A percentile compares a stretch with the other conserved stretches of the same genome.
Evolutionary conservation across 2,888 invertebrate species (phyloP).

Genomic region (Ditula angustiorana): DNA sequence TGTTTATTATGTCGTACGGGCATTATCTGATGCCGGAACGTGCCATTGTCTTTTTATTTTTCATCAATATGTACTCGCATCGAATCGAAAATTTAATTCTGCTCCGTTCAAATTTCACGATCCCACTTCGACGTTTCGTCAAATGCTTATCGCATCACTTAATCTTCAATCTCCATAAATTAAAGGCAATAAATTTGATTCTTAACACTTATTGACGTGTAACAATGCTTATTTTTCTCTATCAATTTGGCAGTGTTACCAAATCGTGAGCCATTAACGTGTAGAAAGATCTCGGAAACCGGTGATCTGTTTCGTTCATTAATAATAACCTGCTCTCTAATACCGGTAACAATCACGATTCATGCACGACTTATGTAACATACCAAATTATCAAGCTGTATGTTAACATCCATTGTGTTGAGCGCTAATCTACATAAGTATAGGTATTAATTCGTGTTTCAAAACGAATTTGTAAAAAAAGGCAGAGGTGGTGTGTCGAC

Average conservation of each 20-base stretch:
- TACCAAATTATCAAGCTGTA: constrained; percentile 76
- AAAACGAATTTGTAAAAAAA: constrained; percentile 79
- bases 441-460: constrained; percentile 84
- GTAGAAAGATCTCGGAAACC: constrained; percentile 54
- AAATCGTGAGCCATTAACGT: constrained; percentile 79
- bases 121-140: constrained; percentile 46
- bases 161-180: constrained; percentile 65
- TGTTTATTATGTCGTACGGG: constrained; percentile 70
- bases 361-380: constrained; percentile 76
- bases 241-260: constrained; percentile 50
- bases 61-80: constrained; percentile 35
- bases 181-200: constrained; percentile 69
- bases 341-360: constrained; percentile 74
- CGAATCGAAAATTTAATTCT: constrained; percentile 36
- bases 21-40: constrained; percentile 68
- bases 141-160: constrained; percentile 42
- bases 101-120: constrained; percentile 28
- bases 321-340: constrained; percentile 74
- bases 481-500: constrained; percentile 69
- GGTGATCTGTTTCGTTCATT: constrained; percentile 75
- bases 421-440: constrained; percentile 83
- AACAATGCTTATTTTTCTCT: constrained; percentile 60
- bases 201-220: constrained; percentile 58
- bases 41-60: constrained; percentile 68
- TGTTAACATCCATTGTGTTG: constrained; percentile 79